Base-by-base conservation (phyloP, 2,113 vertebrate species). In the Amblyornis subalaris region DNA sequence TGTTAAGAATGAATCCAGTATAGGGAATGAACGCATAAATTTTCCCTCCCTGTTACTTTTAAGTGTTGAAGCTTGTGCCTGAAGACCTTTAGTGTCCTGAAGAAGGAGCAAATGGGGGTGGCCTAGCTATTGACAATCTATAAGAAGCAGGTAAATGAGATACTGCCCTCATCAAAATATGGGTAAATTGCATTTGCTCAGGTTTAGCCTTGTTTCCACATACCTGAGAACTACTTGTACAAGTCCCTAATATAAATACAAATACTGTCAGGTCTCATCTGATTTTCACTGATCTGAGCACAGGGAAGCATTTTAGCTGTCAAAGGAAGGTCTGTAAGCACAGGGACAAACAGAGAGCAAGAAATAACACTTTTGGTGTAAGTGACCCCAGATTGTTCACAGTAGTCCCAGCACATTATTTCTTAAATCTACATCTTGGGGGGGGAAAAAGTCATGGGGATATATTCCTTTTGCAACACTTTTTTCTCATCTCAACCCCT, bases 381-480 rank as follows among this genome's bases (percentile, higher is more conserved):
- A 35, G 21, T 61, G 24, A 72, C 26, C 3, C 18, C 7, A 29
- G 16, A 48, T 55, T 47, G 53, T 48, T 88, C 10, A 4, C 0
- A 4, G 20, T 65, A 35, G 13, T 72, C 20, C 38, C 7, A 48
- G 51, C 12, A 9, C 3, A 4, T 82, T 82, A 8, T 71, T 69
- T 79, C 33, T 48, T 80, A 57, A 9, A 29, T 45, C 67, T 69
- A 0, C 1, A 1, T 45, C 11, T 36, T 0, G 0, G 13, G 2
- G 16, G 9, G 2, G 5, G 2, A 3, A 10, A 3, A 23, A 15
- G 24, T 47, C 21, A 28, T 5, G 9, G 40, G 14, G 7, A 2
- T 88, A 4, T 75, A 51, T 94, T 62, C 21, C 21, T 90, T 64
- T 35, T 83, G 58, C 29, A 60, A 6, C 28, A n/a, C 31, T 61